Conservation (phyloP, 2,113 vertebrate species). For the Archocentrus centrarchus region DNA sequence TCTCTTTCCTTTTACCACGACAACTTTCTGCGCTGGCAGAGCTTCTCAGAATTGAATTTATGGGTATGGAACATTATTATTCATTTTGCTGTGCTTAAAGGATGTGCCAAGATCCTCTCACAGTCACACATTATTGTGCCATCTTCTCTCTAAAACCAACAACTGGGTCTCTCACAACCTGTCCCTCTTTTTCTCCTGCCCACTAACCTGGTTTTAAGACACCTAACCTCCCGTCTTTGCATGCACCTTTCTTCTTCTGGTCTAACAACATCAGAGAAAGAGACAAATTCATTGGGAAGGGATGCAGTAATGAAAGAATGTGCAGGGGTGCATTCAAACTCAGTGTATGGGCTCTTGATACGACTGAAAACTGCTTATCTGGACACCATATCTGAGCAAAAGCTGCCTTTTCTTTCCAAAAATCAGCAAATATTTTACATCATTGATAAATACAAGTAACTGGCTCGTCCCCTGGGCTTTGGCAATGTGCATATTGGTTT, state of each 20-base stretch:
- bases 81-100: conserved; percentile 84
- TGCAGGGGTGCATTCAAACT: conserved; percentile 24
- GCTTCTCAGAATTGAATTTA: conserved; percentile 99
- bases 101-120: conserved; percentile 81
- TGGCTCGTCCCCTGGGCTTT: conserved; percentile 46
- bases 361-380: conserved; percentile 23
- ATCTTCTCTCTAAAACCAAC: conserved; percentile 73
- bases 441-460: conserved; percentile 34
- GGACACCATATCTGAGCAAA: conserved; percentile 13
- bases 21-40: conserved; percentile 96
- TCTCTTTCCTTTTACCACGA: conserved; percentile 82
- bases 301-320: conserved; percentile 7
- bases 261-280: conserved; percentile 26
- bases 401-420: neutral
- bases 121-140: conserved; percentile 79
- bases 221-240: conserved; percentile 62
- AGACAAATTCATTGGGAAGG: conserved; percentile 21
- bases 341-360: neutral
- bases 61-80: conserved; percentile 95
- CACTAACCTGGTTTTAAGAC: conserved; percentile 70
- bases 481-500: conserved; percentile 45
- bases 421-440: conserved; percentile 37
- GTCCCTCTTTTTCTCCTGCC: conserved; percentile 69
- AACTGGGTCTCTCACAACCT: conserved; percentile 74
- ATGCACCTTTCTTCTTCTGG: conserved; percentile 54